Base-by-base conservation (phyloP, 2,113 vertebrate species). In the Cottus gobio region DNA sequence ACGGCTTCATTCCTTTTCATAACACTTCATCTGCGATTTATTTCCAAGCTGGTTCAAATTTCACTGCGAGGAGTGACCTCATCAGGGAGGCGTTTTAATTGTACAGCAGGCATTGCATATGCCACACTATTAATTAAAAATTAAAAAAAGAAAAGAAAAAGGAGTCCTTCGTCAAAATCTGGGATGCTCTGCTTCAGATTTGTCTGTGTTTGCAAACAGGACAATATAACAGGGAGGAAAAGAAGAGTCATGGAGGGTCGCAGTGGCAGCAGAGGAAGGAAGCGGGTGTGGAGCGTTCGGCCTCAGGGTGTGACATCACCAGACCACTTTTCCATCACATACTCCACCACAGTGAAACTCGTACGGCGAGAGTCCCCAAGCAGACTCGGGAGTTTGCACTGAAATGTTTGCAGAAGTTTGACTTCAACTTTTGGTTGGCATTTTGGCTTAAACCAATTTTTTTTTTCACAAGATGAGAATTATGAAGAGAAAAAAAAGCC, bases 271-370 rank as follows among this genome's bases (percentile, higher is more conserved):
- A 73, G 89, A 86, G 74, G 75, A 82, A 86, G 87, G 84, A 91
- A 89, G 61, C 88, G 85, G 92, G 88, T 75, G 93, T 89, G 91
- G 91, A 91, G 85, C 58, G 24, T 69, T 85, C 60, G 48, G 78
- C 81, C 84, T 87, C 83, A 79, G 82, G 82, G 28, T 83, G 87
- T 94, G 92, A 94, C 87, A 88, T 94, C 93, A 94, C 88, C 79
- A 83, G 60, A 91, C 80, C 92, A 88, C 85, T 90, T 87, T 86
- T 91, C 80, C 90, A 89, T 92, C 80, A 71, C 79, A 79, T 70
- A 63, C 82, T 86, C 86, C 81, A 86, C 85, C 77, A 80, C 78
- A 85, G 63, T 60, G 56, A 75, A 66, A 70, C 73, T 64, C 54
- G 16, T 46, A 50, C 46, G 66, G 57, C 81, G 31, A 3, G 46